Evolutionary conservation across 2,888 invertebrate genomes (phyloP).

Genomic region (Ectropis crepuscularia): DNA sequence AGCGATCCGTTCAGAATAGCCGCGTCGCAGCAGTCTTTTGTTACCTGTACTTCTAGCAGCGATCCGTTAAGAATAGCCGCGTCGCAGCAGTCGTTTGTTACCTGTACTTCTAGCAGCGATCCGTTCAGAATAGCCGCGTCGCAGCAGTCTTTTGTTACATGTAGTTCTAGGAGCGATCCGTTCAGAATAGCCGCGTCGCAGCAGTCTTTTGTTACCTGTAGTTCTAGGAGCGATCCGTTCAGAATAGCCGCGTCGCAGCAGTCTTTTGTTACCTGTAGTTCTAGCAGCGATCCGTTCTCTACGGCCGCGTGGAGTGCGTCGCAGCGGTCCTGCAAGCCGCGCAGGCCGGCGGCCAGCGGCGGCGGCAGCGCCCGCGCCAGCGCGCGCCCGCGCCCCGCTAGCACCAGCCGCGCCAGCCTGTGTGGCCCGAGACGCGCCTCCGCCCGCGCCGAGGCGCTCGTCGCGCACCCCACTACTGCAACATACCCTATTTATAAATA

Average conservation of each 20-base stretch:
- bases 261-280: constrained; percentile 87
- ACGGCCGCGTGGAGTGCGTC: constrained; percentile 91
- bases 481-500: neutral
- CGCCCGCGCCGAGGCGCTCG: constrained; percentile 70
- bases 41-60: constrained; percentile 87
- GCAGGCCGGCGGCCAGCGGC: constrained; percentile 76
- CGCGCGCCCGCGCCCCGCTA: constrained; percentile 74
- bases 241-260: constrained; percentile 91
- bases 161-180: constrained; percentile 88
- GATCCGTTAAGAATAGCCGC: constrained; percentile 90
- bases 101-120: constrained; percentile 87
- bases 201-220: constrained; percentile 88
- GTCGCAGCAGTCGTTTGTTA: constrained; percentile 89
- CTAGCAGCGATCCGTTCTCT: constrained; percentile 88
- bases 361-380: constrained; percentile 66
- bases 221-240: constrained; percentile 88
- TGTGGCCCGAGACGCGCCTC: constrained; percentile 69
- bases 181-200: constrained; percentile 90
- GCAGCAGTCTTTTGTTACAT: constrained; percentile 89
- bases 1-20: constrained; percentile 91
- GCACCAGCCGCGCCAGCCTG: constrained; percentile 77
- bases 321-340: constrained; percentile 88
- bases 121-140: constrained; percentile 90
- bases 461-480: constrained; percentile 65
- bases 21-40: constrained; percentile 90